Conservation (phyloP, 2,797 vertebrate species). For the Dallia pectoralis region DNA sequence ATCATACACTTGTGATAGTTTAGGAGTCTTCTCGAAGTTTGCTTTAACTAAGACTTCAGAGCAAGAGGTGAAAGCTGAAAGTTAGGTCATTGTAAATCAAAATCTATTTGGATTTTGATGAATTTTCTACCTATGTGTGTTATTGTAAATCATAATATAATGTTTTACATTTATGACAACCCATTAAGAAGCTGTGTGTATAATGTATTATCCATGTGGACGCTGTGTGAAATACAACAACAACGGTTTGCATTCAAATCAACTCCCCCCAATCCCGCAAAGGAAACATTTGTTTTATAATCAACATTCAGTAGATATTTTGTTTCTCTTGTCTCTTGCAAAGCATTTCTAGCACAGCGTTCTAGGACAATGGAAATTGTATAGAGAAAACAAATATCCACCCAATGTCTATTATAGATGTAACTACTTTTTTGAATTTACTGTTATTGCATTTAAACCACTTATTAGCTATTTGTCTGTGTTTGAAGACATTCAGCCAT, state of each 20-base stretch:
- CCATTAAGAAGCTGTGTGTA: too few relatives aligned
- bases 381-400: too few relatives aligned
- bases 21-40: constrained; percentile 11
- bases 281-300: too few relatives aligned
- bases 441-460: constrained; percentile 4
- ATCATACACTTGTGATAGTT: neutral
- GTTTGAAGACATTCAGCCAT: constrained; percentile 10
- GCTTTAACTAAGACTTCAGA: constrained; percentile 22
- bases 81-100: constrained; percentile 34
- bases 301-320: too few relatives aligned
- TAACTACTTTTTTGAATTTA: constrained; percentile 28
- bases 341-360: too few relatives aligned
- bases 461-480: neutral
- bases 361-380: too few relatives aligned
- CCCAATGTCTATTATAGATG: too few relatives aligned
- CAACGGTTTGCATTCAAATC: too few relatives aligned
- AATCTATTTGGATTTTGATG: constrained; percentile 49
- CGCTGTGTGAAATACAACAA: too few relatives aligned
- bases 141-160: constrained; percentile 31
- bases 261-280: too few relatives aligned
- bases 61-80: constrained; percentile 26
- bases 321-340: too few relatives aligned
- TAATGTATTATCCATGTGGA: too few relatives aligned
- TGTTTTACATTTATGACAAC: constrained; percentile 14
- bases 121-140: constrained; percentile 26